These are phyloP conservation scores for Ictidomys tridecemlineatus DNA, from an alignment of 2,113 vertebrate species.

Conservation along the genomic window DNA sequence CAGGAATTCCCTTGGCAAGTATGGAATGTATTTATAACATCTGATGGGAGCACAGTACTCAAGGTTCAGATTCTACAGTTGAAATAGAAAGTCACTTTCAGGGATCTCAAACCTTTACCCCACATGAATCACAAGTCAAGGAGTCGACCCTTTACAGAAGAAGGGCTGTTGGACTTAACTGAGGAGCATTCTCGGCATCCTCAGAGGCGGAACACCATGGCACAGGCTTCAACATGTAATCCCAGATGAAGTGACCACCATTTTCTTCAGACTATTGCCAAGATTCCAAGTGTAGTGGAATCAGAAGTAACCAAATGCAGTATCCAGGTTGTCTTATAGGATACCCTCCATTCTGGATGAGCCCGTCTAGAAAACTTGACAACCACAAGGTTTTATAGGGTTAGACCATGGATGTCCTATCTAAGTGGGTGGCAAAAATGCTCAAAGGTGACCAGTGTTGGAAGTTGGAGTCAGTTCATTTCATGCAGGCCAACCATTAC, in stretches of 20 bases:
- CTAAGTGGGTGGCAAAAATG: background rate
- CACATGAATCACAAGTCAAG: background rate
- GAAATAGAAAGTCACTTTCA: background rate
- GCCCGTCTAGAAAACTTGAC: background rate
- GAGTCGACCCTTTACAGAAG: background rate
- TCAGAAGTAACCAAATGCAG: background rate
- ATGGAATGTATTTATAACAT: background rate
- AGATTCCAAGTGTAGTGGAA: background rate
- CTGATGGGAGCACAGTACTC: background rate
- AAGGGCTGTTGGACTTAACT: rapidly evolving
- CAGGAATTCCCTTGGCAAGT: too few relatives aligned
- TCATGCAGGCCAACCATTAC: background rate
- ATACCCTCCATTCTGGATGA: background rate
- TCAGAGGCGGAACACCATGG: too few relatives aligned
- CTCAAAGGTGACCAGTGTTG: background rate
- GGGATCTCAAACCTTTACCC: background rate
- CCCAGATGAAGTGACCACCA: too few relatives aligned
- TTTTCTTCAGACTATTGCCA: too few relatives aligned
- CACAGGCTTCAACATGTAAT: too few relatives aligned
- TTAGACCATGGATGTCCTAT: background rate
- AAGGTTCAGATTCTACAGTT: background rate
- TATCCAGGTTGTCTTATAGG: background rate
- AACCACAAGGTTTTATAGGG: background rate
- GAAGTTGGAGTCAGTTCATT: background rate
- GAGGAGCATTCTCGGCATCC: too few relatives aligned